Evolutionary conservation across 2,888 invertebrate genomes (phyloP), one percentile per base, ranked within the genome.

Genomic region (Chelonus formosanus): DNA sequence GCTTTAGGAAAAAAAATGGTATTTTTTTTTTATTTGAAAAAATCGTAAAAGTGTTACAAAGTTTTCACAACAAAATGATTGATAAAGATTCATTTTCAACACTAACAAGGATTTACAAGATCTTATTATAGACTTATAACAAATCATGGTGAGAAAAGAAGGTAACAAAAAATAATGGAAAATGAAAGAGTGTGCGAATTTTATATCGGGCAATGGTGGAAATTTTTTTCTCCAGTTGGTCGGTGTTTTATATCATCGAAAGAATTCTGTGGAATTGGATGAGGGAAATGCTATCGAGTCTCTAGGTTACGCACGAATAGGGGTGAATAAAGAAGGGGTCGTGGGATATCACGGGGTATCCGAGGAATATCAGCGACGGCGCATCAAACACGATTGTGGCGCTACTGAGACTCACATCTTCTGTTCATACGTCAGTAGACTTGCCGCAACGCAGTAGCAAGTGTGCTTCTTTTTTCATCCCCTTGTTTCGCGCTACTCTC

Each of bases 371-470:
- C 40, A 40, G 72, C 77, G 70, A 69, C 62, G 69, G 73, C 68
- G 74, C 74, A 73, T 58, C 79, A 78, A 78, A 70, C 67, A 63
- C 67, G 60, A 64, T 76, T 75, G 78, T 76, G 72, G 62, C 66
- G 70, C 74, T 60, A 69, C 76, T 78, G 80, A 80, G 75, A 75
- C 73, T 74, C 70, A 54, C 71, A 70, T 71, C 73, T 74, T 76
- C 67, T 47, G 47, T 40, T 57, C 58, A 43, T 54, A 35, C 32
- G 76, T 79, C 79, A 80, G 79, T 80, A 79, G 77, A 79, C 79
- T 74, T 78, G 79, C 78, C 79, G 79, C 79, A 76, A 75, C 79
- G 79, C 79, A 79, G 79, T 78, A 78, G 79, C 76, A 68, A 79
- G 75, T 78, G 79, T 77, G 77, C 74, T 73, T 59, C 57, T 50